Percentiles rank a stretch among this genome's conserved stretches.
These are phyloP conservation scores for Tetranychus piercei DNA, from an alignment of 2,888 invertebrate species.

Conservation along the genomic window DNA sequence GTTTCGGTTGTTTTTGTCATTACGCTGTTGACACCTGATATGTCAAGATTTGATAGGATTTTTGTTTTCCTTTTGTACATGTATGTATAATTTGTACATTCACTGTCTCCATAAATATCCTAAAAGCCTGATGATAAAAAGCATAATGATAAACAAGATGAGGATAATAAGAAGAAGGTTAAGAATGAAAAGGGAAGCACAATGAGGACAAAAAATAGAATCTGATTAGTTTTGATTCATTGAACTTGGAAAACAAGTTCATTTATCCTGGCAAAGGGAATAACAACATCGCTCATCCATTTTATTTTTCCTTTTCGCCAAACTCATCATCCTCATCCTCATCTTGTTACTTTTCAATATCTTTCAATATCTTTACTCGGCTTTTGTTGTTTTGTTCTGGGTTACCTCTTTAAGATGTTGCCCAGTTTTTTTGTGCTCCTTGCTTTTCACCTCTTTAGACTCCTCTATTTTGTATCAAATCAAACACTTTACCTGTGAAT, in stretches of 20 bases:
- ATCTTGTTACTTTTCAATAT: background rate
- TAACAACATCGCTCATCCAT: background rate
- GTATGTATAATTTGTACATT: too few species aligned
- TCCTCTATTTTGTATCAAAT: background rate
- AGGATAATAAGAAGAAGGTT: background rate
- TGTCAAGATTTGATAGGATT: too few species aligned
- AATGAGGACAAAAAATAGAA: background rate
- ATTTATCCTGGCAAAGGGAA: background rate
- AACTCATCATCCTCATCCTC: background rate
- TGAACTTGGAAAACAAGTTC: background rate
- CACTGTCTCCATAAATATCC: too few species aligned
- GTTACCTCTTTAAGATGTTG: background rate
- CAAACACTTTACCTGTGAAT: background rate
- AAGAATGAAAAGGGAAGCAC: background rate
- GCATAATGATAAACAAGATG: background rate
- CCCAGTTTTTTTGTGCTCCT: background rate
- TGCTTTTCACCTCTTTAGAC: background rate
- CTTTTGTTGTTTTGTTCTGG: background rate
- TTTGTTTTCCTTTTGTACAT: too few species aligned
- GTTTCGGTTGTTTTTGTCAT: background rate
- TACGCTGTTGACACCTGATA: background rate
- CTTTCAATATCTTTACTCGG: background rate
- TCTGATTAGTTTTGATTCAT: constrained; percentile 9
- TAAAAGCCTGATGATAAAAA: too few species aligned
- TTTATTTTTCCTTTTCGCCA: background rate